Percentiles rank a stretch among this genome's conserved stretches.
Conservation (phyloP, 2,113 vertebrate species). For the Copsychus sechellarum region DNA sequence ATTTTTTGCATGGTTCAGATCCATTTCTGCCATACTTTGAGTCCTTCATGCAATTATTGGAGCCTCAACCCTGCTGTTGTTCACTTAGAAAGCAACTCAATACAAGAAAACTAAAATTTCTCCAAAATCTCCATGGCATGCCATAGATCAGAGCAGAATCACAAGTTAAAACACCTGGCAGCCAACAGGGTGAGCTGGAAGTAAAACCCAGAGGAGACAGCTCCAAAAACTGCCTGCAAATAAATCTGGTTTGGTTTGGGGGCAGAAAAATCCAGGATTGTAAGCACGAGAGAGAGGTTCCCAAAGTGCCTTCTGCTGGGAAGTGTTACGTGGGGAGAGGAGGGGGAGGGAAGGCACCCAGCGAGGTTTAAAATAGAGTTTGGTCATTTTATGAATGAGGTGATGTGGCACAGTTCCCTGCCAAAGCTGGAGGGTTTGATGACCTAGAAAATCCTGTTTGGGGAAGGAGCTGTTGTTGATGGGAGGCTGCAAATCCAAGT, state of each 20-base stretch:
- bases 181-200: not conserved
- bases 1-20: rapidly evolving
- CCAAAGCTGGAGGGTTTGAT: not conserved
- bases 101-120: not conserved
- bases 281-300: not conserved
- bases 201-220: not conserved
- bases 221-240: not conserved
- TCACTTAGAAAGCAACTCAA: not conserved
- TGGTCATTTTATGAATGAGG: conserved; percentile 48
- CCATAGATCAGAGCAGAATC: not conserved
- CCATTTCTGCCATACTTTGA: rapidly evolving
- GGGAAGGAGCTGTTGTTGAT: not conserved
- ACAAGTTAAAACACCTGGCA: not conserved
- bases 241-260: not conserved
- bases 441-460: not conserved
- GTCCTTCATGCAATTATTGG: rapidly evolving
- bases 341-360: not conserved
- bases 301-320: not conserved
- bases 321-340: not conserved
- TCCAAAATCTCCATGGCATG: rapidly evolving
- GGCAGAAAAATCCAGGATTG: not conserved
- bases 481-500: not conserved
- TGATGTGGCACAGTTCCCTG: not conserved
- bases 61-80: not conserved
- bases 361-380: not conserved